Evolutionary conservation across 2,113 vertebrate species (phyloP).

Genomic region (Tragelaphus buxtoni): DNA sequence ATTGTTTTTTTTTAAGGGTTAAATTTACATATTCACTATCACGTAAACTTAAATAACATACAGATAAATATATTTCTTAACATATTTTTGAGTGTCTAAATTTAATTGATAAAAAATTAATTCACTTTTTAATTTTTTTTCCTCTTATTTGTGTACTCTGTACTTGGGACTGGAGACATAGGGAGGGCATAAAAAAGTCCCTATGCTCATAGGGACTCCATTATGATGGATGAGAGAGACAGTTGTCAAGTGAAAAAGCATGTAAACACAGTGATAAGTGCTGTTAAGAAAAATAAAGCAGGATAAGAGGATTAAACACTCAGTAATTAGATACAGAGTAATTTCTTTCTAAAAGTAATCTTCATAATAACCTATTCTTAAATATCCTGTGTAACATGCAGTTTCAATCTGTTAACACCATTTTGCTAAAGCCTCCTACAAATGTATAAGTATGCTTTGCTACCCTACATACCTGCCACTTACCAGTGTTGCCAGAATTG

Average conservation of each 20-base stretch:
- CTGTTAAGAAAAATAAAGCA: background rate
- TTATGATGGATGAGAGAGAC: background rate
- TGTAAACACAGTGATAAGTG: background rate
- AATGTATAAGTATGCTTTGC: background rate
- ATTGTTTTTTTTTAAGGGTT: background rate
- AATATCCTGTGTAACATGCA: background rate
- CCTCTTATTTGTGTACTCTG: background rate
- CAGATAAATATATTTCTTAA: background rate
- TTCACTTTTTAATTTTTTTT: background rate
- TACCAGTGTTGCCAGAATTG: background rate
- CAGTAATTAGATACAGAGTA: background rate
- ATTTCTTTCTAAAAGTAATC: background rate
- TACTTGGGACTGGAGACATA: background rate
- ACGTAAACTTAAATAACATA: background rate
- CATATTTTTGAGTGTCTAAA: background rate
- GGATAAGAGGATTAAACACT: background rate
- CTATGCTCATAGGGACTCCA: background rate
- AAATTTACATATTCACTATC: background rate
- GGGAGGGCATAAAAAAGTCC: rapidly evolving
- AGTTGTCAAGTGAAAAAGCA: background rate
- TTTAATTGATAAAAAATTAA: background rate
- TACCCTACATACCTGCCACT: background rate
- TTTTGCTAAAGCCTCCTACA: background rate
- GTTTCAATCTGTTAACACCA: constrained; percentile 6
- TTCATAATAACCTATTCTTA: background rate